Evolutionary conservation across 23 tunicate species (phyloP).

Genomic region (Botrylloides violaceus): DNA sequence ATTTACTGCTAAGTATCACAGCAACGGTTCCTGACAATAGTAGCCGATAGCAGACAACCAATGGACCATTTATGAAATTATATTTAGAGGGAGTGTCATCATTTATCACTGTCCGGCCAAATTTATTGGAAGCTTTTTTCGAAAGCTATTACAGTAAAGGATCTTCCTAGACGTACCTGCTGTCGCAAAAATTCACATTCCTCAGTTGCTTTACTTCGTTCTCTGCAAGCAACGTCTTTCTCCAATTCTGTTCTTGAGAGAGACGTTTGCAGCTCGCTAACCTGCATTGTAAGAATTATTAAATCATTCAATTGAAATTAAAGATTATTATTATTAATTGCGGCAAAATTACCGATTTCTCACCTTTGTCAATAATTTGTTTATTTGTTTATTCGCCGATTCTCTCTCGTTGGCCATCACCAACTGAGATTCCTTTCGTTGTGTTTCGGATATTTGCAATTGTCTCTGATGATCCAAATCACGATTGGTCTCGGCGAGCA

Average conservation of each 20-base stretch:
- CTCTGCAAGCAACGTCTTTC: conserved; percentile 21
- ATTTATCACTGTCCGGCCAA: too few species aligned
- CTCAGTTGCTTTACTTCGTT: conserved; percentile 15
- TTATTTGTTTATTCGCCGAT: conserved; percentile 29
- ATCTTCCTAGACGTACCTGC: conserved; percentile 21
- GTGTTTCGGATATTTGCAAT: conserved; percentile 26
- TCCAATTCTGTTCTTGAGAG: conserved; percentile 17
- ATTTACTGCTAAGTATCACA: too few species aligned
- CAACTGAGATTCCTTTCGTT: conserved; percentile 13
- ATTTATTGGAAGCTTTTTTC: too few species aligned
- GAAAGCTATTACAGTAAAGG: too few species aligned
- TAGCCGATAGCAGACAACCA: too few species aligned
- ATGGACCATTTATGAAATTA: too few species aligned
- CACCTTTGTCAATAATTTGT: conserved; percentile 17
- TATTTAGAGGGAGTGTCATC: too few species aligned
- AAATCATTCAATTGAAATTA: background rate
- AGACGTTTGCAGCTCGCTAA: conserved; percentile 28
- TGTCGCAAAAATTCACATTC: conserved; percentile 30
- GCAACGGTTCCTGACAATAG: too few species aligned
- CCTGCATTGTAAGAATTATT: background rate
- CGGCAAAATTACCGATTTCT: background rate
- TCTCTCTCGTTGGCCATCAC: conserved; percentile 35
- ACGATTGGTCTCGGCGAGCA: conserved; percentile 47
- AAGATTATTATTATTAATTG: background rate
- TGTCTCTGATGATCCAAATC: conserved; percentile 33